These are phyloP conservation scores for Peromyscus aztecus DNA, from an alignment of 2,797 vertebrate genomes.

Conservation along the genomic window DNA sequence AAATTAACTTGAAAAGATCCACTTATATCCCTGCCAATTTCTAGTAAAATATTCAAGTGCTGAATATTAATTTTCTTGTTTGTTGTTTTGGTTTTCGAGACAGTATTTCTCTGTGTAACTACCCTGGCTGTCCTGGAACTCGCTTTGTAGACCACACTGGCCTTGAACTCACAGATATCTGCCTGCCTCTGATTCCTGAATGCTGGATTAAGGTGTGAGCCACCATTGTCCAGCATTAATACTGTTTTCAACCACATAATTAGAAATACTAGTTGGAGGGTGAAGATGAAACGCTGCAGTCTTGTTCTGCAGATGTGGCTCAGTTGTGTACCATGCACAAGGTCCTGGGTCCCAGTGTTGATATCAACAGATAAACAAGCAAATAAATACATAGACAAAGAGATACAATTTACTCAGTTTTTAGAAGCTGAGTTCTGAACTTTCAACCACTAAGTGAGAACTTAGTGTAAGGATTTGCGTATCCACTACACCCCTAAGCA, in stretches of 20 bases:
- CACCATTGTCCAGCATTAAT: background rate
- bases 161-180: background rate
- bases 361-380: background rate
- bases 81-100: background rate
- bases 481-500: background rate
- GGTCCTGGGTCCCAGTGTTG: background rate
- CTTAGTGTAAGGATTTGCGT: background rate
- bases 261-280: constrained; percentile 22
- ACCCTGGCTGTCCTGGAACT: background rate
- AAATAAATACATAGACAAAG: background rate
- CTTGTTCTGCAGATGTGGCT: background rate
- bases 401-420: background rate
- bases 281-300: constrained; percentile 19
- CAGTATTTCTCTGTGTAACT: background rate
- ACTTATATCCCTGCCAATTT: background rate
- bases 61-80: constrained; percentile 25
- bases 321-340: background rate
- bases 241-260: constrained; percentile 36
- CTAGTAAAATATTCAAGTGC: background rate
- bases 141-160: background rate
- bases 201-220: background rate
- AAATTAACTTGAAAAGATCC: constrained; percentile 60
- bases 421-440: constrained; percentile 33
- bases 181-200: background rate
- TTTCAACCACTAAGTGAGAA: background rate